phyloP scores from a whole-genome alignment of 1,140 invertebrate genomes.

The Tetragonula clypearis region DNA sequence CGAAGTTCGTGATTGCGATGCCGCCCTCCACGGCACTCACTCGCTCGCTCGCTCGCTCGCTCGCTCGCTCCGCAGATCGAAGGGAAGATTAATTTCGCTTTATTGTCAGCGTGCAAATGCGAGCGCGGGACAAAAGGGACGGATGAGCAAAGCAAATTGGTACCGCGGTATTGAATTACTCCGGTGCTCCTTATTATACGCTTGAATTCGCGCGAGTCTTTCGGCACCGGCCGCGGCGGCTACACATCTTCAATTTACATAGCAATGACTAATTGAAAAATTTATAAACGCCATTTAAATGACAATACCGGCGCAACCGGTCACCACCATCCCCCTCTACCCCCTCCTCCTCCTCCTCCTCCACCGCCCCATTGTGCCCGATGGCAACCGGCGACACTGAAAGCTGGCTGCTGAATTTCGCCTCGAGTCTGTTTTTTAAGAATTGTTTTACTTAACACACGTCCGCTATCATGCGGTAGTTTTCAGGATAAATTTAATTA shows the following conservation, averaged over 20 bases:
- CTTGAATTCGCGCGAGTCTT: constrained; percentile 41
- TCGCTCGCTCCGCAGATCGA: constrained; percentile 32
- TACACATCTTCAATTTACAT: constrained; percentile 41
- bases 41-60: no score
- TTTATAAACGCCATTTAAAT: constrained; percentile 47
- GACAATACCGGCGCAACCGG: constrained; percentile 16
- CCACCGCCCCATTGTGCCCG: no score
- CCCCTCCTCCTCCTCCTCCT: no score
- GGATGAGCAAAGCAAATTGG: constrained; percentile 51
- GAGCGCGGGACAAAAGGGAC: constrained; percentile 49
- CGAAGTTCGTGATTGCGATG: constrained; percentile 47
- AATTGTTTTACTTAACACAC: no score
- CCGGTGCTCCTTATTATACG: constrained; percentile 44
- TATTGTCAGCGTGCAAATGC: constrained; percentile 54
- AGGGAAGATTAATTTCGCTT: constrained; percentile 56
- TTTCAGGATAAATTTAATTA: no score
- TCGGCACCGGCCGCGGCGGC: neutral
- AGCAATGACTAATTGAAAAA: constrained; percentile 52
- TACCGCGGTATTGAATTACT: constrained; percentile 50
- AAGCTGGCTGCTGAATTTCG: no score
- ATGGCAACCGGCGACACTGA: no score
- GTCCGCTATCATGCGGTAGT: no score
- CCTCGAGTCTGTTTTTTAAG: no score
- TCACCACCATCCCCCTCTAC: neutral
- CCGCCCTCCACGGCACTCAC: neutral